These are phyloP conservation scores for Pterophyllum scalare DNA, from an alignment of 2,113 vertebrate species.

Conservation along the genomic window DNA sequence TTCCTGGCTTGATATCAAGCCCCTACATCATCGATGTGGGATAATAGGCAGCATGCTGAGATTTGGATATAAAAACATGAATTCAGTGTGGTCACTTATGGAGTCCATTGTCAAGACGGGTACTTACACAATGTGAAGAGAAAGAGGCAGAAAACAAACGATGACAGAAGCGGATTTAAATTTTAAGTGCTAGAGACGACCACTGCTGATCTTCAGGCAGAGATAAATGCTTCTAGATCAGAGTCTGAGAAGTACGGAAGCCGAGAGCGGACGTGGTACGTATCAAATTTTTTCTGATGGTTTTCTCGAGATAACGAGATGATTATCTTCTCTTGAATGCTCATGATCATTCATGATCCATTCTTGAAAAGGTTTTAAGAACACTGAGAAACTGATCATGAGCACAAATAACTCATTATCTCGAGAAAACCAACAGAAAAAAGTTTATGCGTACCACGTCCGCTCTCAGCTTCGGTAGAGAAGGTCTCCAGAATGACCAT, in stretches of 20 bases:
- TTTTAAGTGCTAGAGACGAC: neutral
- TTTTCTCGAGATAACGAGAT: no score
- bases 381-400: no score
- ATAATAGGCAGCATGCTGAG: neutral
- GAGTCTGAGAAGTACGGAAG: constrained; percentile 7
- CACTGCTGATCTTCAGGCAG: neutral
- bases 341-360: no score
- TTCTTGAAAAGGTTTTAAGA: no score
- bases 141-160: neutral
- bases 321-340: no score
- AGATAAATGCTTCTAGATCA: neutral
- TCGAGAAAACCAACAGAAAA: no score
- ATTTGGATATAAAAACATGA: neutral
- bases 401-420: no score
- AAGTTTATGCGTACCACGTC: no score
- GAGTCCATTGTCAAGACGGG: neutral
- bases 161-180: neutral
- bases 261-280: no score
- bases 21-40: neutral
- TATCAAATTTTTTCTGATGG: no score
- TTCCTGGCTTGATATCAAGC: neutral
- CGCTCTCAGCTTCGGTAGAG: no score
- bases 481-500: neutral
- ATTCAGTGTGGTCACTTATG: neutral
- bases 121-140: no score